Base-by-base conservation (phyloP, 2,113 vertebrate species). In the Vicugna pacos region DNA sequence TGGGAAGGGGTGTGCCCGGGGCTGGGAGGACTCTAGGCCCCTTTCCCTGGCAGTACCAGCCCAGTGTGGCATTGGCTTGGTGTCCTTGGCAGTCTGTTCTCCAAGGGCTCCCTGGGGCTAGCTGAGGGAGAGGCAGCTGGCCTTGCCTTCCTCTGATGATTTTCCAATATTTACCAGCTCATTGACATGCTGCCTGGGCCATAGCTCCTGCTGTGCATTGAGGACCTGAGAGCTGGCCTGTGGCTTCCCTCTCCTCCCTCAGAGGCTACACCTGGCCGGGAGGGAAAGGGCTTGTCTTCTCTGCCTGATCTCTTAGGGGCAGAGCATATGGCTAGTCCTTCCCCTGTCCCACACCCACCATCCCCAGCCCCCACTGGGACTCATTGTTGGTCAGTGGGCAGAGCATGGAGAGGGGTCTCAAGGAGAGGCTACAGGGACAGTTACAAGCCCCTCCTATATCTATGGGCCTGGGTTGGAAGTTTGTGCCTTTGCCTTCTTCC, bases 1-100 rank as follows among this genome's bases (percentile, higher is more conserved):
- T 86, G 30, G 69, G 81, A 56, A 17, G 2, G 28, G 16, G 3
- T 50, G 5, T 83, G 46, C 32, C 52, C 12, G 10, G 60, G 30
- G 32, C 54, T n/a, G 15, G 62, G 54, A 76, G 67, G 81, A 54
- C 69, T 48, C 5, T 65, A 80, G 64, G 46, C 80, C 46, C n/a
- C 69, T 82, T 64, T 48, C 38, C n/a, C 22, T 38, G 67, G 38
- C 17, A 52, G 50, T 28, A 12, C n/a, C 62, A 92, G 81, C 42
- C 46, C 70, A 20, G 24, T 65, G 17, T 93, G 91, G 69, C 93
- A 42, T 83, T 96, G 91, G 83, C 89, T 72, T 80, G 30, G 24
- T 91, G 94, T 90, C 95, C 97, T 97, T 88, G 85, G 64, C 86
- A 94, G 38, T 73, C 90, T 96, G 42, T 26, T 95, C 94, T 95